Conservation (phyloP, 2,113 vertebrate genomes). For the Phalacrocorax carbo region DNA sequence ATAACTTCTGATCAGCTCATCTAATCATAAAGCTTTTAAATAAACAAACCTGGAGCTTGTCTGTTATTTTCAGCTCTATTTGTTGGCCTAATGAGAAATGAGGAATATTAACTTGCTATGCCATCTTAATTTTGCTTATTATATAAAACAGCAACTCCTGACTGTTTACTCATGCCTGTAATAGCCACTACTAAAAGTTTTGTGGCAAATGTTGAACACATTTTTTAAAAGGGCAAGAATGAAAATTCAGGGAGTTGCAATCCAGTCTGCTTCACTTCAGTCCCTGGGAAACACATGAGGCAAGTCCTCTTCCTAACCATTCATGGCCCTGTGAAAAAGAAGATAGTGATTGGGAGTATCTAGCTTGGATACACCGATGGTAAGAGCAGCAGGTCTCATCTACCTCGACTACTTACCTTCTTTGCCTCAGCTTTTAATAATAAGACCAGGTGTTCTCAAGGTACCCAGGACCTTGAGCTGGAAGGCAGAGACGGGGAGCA, state of each 20-base stretch:
- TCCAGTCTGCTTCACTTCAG: not conserved
- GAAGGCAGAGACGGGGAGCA: too few relatives aligned
- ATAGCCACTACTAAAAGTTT: not conserved
- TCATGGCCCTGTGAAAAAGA: not conserved
- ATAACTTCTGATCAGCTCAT: not conserved
- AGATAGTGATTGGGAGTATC: not conserved
- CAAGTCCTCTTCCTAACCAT: not conserved
- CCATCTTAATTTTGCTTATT: not conserved
- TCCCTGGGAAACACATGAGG: not conserved
- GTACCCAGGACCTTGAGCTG: too few relatives aligned
- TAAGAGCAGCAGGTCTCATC: not conserved
- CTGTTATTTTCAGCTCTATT: not conserved
- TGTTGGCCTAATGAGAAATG: not conserved
- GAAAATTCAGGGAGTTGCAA: not conserved
- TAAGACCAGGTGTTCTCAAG: too few relatives aligned
- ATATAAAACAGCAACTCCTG: not conserved
- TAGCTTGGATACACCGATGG: not conserved
- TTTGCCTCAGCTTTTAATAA: too few relatives aligned
- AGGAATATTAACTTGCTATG: not conserved
- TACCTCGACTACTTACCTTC: not conserved
- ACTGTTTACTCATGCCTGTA: not conserved
- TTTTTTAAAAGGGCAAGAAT: not conserved
- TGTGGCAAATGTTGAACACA: not conserved
- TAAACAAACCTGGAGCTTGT: not conserved
- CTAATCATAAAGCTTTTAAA: not conserved